Base-by-base conservation (phyloP, 2,113 vertebrate genomes). In the Onychostoma macrolepis region DNA sequence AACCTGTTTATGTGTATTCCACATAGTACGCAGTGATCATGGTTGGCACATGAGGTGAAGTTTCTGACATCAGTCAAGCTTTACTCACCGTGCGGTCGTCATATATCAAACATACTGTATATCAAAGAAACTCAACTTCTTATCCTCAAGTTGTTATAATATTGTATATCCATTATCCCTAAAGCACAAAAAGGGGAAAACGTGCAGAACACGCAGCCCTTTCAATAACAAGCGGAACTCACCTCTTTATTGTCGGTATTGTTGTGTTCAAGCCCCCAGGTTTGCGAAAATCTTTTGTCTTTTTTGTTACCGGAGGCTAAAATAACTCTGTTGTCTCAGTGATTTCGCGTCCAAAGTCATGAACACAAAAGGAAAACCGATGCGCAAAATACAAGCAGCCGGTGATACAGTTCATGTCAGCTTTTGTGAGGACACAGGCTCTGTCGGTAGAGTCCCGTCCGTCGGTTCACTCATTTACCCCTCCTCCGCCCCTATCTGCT, bases 401-500 rank as follows among this genome's bases (percentile, higher is more conserved):
- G 56, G 76, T 15, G 53, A 56, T 83, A 53, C 83, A 38, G 61
- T 28, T 87, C 48, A 71, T 58, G 58, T 48, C 71, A 15, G 12
- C 30, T 87, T 87, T 81, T 50, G 33, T 74, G 33, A 87, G 87
- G 75, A 91, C 41, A 87, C 84, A 82, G 86, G 10, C 84, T 85
- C 26, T 78, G 67, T 87, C 85, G 85, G 80, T 89, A 90, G 65
- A 43, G 87, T 88, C 83, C 87, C 91, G 83, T 89, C 89, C 88
- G 88, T 90, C 69, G 38, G 33, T 38, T 61, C 4, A 61, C 91
- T 86, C 90, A 61, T 80, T 41, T 78, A 88, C 91, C 84, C 91
- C 91, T 89, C 90, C 92, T 92, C 92, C 90, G 81, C 88, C 87
- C 80, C 85, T 74, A 30, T 80, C 63, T 67, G 21, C 88, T 36